phyloP scores from a whole-genome alignment of 2,797 vertebrate species.

The Fistularia commersonii region DNA sequence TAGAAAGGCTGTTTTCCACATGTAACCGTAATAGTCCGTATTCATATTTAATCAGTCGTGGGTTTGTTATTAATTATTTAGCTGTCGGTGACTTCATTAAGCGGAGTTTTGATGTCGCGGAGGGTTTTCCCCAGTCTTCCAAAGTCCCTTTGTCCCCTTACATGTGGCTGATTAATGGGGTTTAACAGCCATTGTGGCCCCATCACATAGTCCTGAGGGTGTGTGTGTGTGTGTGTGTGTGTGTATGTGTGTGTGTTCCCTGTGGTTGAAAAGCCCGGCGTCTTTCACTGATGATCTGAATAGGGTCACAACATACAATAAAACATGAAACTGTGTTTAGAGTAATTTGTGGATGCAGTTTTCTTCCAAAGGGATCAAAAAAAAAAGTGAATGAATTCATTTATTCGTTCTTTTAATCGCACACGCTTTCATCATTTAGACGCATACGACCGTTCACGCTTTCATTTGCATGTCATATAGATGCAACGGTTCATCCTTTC shows the following conservation, averaged over 20 bases:
- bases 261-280: neutral
- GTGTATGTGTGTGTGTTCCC: slow-evolving; percentile 22
- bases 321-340: no score
- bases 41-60: slow-evolving; percentile 75
- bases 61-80: slow-evolving; percentile 74
- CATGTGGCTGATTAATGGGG: slow-evolving; percentile 40
- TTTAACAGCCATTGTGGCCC: slow-evolving; percentile 6
- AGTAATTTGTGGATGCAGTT: no score
- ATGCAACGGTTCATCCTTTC: no score
- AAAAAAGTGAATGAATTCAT: no score
- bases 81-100: slow-evolving; percentile 67
- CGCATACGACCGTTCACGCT: no score
- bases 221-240: neutral
- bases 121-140: slow-evolving; percentile 38
- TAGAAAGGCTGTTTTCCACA: slow-evolving; percentile 69
- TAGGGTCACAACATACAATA: no score
- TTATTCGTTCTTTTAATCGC: no score
- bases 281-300: no score
- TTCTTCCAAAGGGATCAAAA: no score
- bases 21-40: slow-evolving; percentile 66
- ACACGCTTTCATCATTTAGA: no score
- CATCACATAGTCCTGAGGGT: neutral
- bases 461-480: no score
- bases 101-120: slow-evolving; percentile 35
- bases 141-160: slow-evolving; percentile 42